Evolutionary conservation across 2,797 vertebrate species (phyloP), one percentile per base, ranked within the genome.

Genomic region (Pterois miles): DNA sequence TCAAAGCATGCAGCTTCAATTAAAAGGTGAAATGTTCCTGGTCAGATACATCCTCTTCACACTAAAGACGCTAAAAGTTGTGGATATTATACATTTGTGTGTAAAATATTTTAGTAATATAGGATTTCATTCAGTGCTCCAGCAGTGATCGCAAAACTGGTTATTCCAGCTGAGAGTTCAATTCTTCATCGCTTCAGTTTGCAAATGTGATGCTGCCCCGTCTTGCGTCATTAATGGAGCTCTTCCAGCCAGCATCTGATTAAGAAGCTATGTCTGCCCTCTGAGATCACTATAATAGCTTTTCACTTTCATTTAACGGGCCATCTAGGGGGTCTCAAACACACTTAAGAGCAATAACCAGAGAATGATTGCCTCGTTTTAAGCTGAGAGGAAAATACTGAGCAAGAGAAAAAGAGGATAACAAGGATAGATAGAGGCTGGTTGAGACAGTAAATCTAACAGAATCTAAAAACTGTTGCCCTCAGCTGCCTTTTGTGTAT

Each of bases 231-330:
- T 38, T 60, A 31, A 20, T 43, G 12, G 25, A 69, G 57, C 69
- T 68, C 25, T 56, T 81, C 46, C 13, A 68, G 66, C 59, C 54
- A 52, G 13, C 13, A 75, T 76, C 75, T 81, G 53, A 87, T 91
- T 85, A 88, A 69, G 48, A 76, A 69, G 80, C 73, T 52, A 43
- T 60, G 58, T 80, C 82, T 80, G 67, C 68, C 70, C 77, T 59
- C 78, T 23, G 66, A 82, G 80, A 87, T 78, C 71, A n/a, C 43
- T 20, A 34, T 78, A 83, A 89, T 79, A 77, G 81, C 71, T 80
- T 88, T 88, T 88, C 74, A 65, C 70, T 83, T 86, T 65, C 60
- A 82, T 88, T 89, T 85, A 87, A 63, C 46, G 16, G 33, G 48
- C 57, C 31, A 64, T 67, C 73, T 75, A 75, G 64, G 67, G 72